phyloP scores from a whole-genome alignment of 2,797 vertebrate species.

The Lithobates sylvaticus region DNA sequence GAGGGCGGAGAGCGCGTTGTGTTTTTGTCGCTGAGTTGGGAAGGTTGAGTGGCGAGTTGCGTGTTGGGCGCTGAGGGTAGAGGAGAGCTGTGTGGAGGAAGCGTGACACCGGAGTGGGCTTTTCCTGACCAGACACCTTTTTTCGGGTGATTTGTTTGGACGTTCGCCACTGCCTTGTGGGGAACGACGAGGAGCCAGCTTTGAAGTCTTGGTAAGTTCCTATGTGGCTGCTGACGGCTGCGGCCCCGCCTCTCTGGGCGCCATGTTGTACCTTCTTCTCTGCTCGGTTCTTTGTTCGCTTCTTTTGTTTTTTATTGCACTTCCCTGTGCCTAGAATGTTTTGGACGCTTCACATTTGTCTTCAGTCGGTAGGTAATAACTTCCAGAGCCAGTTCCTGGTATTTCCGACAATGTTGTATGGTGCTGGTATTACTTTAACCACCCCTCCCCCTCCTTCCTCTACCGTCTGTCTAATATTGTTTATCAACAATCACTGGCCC shows the following conservation, averaged over 20 bases:
- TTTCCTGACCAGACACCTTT: background rate
- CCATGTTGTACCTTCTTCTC: background rate
- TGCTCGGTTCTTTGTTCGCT: conserved; percentile 27
- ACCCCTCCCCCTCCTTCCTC: no score
- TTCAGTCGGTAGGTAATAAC: no score
- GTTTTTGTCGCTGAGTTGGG: conserved; percentile 56
- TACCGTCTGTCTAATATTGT: no score
- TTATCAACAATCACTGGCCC: no score
- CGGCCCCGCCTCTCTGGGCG: conserved; percentile 32
- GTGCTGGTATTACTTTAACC: no score
- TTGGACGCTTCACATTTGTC: no score
- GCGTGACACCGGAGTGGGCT: background rate
- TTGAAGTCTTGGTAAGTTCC: conserved; percentile 46
- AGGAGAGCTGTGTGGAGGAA: background rate
- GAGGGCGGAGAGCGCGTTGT: conserved; percentile 44
- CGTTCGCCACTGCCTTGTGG: background rate
- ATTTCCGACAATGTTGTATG: no score
- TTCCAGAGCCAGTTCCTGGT: no score
- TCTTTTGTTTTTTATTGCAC: background rate
- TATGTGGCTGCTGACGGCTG: background rate
- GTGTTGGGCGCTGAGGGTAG: background rate
- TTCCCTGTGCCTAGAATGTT: no score
- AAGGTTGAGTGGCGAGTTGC: background rate
- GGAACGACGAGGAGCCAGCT: background rate
- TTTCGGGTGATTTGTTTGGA: background rate